Conservation (phyloP, 2,797 vertebrate genomes). For the Ciconia nigra region DNA sequence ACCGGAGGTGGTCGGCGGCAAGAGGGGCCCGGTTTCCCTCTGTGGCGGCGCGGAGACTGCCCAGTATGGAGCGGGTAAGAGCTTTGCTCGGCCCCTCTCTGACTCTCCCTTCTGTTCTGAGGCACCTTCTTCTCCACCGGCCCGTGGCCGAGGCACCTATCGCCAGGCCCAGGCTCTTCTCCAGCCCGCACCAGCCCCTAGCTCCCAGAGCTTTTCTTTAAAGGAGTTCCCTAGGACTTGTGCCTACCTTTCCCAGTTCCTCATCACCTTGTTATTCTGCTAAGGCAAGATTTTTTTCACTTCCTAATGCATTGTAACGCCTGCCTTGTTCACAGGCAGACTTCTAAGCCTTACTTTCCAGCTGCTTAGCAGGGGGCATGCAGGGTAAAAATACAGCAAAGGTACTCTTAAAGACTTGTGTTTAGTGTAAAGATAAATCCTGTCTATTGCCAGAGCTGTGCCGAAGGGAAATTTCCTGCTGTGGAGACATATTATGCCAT, state of each 20-base stretch:
- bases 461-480: neutral
- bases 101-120: neutral
- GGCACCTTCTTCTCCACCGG: neutral
- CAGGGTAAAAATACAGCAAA: neutral
- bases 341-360: neutral
- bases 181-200: neutral
- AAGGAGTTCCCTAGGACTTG: accelerated
- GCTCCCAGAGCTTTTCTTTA: neutral
- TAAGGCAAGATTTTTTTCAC: neutral
- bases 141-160: neutral
- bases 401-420: no score
- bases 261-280: neutral
- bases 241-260: accelerated
- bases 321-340: no score
- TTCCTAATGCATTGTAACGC: neutral
- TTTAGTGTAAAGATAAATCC: neutral
- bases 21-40: no score
- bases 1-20: neutral
- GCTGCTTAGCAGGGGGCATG: neutral
- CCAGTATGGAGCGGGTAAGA: neutral
- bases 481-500: accelerated
- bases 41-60: neutral
- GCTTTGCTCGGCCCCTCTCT: no score
- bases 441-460: neutral
- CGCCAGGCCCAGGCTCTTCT: neutral